Evolutionary conservation across 1,140 invertebrate genomes (phyloP), one percentile per base, ranked within the genome.

Genomic region (Euura saliciscinereae): DNA sequence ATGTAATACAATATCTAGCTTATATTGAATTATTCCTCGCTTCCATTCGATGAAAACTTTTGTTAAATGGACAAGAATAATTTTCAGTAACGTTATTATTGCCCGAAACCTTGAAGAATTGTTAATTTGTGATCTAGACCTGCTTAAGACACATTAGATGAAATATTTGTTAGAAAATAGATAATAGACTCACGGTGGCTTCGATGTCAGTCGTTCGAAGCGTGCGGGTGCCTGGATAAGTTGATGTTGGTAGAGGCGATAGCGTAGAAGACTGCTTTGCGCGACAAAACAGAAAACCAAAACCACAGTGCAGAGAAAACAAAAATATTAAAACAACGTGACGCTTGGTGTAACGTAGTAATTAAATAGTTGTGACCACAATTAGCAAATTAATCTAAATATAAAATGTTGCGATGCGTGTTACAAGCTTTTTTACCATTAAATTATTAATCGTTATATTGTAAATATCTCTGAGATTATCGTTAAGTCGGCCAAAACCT

Each of bases 241-340:
- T 59, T 59, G 78, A 77, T 64, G 83, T 74, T 73, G 80, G 75
- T 78, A 80, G 80, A 71, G 79, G 80, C 77, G 83, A 85, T 78
- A 83, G 79, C 77, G 82, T 28, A 28, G 28, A 78, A 81, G 80
- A 77, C 83, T 85, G 81, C 81, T 79, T 81, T 82, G 83, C 85
- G 83, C 81, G 71, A 81, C 78, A 84, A 28, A 82, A 84, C 82
- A 82, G 81, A 85, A 85, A 85, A 84, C 82, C 84, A 84, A 85
- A 84, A 84, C 84, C 84, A 84, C 77, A 85, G 84, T 86, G 84
- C 84, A 80, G 74, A 79, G 76, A 76, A 73, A 8, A n/a, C 3
- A n/a, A 59, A 11, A 59, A n/a, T 6, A 59, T 11, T 59, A 6
- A 59, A 11, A 59, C 28, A 28, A 28, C 28, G 28, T 28, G 51